Base-by-base conservation (phyloP, 2,888 invertebrate species). In the Strigamia crassipes region DNA sequence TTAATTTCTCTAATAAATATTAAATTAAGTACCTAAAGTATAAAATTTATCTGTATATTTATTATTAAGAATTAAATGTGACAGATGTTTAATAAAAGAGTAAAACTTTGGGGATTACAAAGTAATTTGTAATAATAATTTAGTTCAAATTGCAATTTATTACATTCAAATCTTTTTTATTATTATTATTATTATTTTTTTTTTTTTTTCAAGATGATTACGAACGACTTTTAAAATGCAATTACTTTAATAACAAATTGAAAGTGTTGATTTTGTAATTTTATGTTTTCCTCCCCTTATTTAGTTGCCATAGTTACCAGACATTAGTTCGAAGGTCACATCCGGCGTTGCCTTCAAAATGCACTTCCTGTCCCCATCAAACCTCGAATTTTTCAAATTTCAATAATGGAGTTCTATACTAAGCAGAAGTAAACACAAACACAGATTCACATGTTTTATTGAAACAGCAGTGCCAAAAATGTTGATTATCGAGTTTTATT, bases 321-420 rank as follows among this genome's bases (percentile, higher is more conserved):
- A 66, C 66, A 23, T 66, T 66, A 27, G 66, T 66, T 66, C 66
- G 66, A 66, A 66, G 66, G 66, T 66, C 66, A 66, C 31, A 27
- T 66, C 66, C 66, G 66, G 66, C 66, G 66, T 27, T 66, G 51
- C 51, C n/a, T 51, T 27, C 66, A 9, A 66, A 23, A 66, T 66
- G 66, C 66, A 31, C 66, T 66, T 66, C 66, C 66, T 66, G 66
- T 66, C 66, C 23, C 31, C 66, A 10, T 31, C 66, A 66, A 51
- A 51, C 13, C 15, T 2, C 51, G 51, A 51, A 51, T 51, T 51
- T 51, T 51, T 66, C 66, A 15, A 27, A 66, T 31, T 66, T 66
- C 23, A 27, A 31, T 66, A 12, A n/a, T n/a, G n/a, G n/a, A n/a
- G n/a, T n/a, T n/a, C n/a, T n/a, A n/a, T n/a, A n/a, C n/a, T n/a